phyloP scores from a whole-genome alignment of 2,113 vertebrate species.

The Podocnemis expansa region DNA sequence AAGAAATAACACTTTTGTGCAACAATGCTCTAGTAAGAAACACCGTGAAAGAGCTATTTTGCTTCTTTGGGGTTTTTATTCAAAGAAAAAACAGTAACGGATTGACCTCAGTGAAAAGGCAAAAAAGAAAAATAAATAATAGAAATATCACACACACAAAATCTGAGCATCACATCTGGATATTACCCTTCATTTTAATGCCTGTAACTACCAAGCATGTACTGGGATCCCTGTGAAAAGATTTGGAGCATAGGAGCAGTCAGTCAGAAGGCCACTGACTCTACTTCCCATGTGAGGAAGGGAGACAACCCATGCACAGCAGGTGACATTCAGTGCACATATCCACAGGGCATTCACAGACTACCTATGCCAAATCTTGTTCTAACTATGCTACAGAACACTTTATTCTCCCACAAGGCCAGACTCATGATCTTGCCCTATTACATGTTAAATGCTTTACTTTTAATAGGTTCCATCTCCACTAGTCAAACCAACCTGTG shows the following conservation, averaged over 20 bases:
- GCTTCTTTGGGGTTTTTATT: neutral
- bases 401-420: neutral
- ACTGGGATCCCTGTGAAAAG: fast-evolving
- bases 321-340: neutral
- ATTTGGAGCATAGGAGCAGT: neutral
- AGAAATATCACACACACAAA: neutral
- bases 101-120: neutral
- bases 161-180: neutral
- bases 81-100: neutral
- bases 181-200: neutral
- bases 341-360: neutral
- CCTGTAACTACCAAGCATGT: neutral
- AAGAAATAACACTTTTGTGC: neutral
- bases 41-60: neutral
- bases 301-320: neutral
- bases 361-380: neutral
- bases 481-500: neutral
- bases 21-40: neutral
- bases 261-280: neutral
- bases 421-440: neutral
- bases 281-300: neutral
- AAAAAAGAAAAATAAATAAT: neutral
- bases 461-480: neutral
- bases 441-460: neutral
- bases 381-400: neutral